Conservation (phyloP, 2,888 invertebrate genomes). For the Eilema depressum region DNA sequence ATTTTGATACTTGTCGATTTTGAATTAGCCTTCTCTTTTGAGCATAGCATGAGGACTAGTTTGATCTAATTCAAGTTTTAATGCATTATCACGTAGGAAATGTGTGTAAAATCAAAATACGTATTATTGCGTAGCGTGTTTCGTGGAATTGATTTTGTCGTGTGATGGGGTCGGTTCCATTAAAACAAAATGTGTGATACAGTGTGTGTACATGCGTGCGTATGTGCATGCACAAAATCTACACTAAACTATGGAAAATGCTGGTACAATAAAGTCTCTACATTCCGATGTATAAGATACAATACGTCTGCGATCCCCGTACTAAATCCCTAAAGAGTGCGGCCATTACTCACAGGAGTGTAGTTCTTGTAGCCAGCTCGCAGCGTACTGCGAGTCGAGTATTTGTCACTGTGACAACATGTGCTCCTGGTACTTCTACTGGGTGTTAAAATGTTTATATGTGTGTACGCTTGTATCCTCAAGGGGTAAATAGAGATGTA, state of each 20-base stretch:
- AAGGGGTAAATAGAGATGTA: too few species aligned
- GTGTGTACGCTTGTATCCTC: too few species aligned
- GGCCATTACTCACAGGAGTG: conserved; percentile 39
- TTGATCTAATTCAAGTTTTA: conserved; percentile 13
- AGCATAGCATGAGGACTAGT: conserved; percentile 18
- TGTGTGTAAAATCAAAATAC: not conserved
- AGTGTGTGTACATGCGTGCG: too few species aligned
- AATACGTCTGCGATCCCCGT: conserved; percentile 23
- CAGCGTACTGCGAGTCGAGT: conserved; percentile 24
- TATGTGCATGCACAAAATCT: too few species aligned
- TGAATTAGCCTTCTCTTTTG: conserved; percentile 30
- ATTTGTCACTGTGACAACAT: conserved; percentile 41
- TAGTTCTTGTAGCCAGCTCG: conserved; percentile 28
- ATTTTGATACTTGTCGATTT: conserved; percentile 34
- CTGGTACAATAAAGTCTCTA: not conserved
- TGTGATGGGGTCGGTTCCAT: too few species aligned
- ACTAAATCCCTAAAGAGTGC: conserved; percentile 42
- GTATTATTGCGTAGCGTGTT: too few species aligned
- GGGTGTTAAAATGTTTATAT: not conserved
- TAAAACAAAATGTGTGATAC: too few species aligned
- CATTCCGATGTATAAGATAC: conserved; percentile 7
- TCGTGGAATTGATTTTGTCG: not conserved
- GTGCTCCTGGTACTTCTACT: conserved; percentile 24
- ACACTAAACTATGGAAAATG: too few species aligned
- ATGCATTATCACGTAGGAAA: not conserved